Conservation (phyloP, 2,888 invertebrate genomes). For the Corbicula japonica region DNA sequence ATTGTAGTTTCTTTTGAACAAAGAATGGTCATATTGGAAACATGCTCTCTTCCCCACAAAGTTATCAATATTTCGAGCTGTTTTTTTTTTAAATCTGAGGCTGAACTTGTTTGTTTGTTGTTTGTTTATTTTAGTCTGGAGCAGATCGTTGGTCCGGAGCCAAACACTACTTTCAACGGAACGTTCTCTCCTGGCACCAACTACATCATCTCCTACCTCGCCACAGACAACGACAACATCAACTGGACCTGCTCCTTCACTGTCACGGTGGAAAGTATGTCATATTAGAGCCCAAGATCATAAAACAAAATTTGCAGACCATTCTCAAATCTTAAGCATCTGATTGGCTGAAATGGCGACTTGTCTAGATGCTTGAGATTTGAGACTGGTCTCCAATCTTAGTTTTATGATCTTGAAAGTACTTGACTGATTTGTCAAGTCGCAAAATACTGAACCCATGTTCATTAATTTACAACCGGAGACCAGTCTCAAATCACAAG, state of each 20-base stretch:
- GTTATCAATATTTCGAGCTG: not conserved
- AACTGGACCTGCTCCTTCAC: conserved; percentile 54
- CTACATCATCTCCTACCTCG: conserved; percentile 56
- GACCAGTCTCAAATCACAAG: no score
- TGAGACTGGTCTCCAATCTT: no score
- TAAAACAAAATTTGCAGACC: not conserved
- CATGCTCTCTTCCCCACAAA: not conserved
- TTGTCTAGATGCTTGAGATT: not conserved
- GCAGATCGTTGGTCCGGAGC: conserved; percentile 52
- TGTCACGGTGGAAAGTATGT: conserved; percentile 55
- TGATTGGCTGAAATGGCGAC: not conserved
- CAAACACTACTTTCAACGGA: conserved; percentile 31
- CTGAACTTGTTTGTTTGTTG: not conserved
- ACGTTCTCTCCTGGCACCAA: conserved; percentile 45
- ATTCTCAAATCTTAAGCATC: not conserved
- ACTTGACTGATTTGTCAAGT: no score
- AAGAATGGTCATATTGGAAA: not conserved
- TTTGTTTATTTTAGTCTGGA: conserved; percentile 32
- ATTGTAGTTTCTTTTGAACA: not conserved
- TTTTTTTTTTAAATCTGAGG: not conserved
- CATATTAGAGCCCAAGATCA: not conserved
- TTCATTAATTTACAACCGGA: no score
- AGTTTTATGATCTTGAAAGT: no score
- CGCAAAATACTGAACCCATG: no score
- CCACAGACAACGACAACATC: conserved; percentile 55